Percentiles rank a stretch among this genome's conserved stretches.
Evolutionary conservation across 1,140 invertebrate genomes (phyloP).

Genomic region (Ridgeia piscesae): DNA sequence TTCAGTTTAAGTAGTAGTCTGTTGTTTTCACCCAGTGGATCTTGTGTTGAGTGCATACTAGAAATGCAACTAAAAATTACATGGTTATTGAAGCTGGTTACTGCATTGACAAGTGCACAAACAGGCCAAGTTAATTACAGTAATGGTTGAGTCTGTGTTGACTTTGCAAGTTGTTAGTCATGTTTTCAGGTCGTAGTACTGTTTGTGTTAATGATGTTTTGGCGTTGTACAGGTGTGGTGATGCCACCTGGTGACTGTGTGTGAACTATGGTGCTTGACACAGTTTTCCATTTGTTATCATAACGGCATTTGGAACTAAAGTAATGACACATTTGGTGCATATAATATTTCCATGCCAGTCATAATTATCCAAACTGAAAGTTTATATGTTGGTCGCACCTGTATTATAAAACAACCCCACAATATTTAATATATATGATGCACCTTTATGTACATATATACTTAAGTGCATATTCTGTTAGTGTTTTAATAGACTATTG

Average conservation of each 20-base stretch:
- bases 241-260: neutral
- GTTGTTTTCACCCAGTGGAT: neutral
- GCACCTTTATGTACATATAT: neutral
- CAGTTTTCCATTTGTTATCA: neutral
- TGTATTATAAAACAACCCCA: neutral
- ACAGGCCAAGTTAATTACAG: neutral
- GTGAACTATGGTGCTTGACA: neutral
- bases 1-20: neutral
- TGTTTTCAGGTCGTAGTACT: neutral
- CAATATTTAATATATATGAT: constrained; percentile 7
- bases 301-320: neutral
- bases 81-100: neutral
- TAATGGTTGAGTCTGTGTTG: neutral
- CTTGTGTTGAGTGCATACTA: neutral
- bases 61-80: neutral
- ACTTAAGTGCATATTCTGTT: neutral
- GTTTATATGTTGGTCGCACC: neutral
- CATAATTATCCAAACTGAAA: neutral
- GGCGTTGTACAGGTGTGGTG: neutral
- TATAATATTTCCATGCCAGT: neutral
- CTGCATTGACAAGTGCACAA: neutral
- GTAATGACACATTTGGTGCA: neutral
- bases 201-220: neutral
- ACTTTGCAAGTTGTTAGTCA: neutral
- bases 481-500: neutral